Conservation (phyloP, 2,797 vertebrate genomes). For the Thalassophryne amazonica region DNA sequence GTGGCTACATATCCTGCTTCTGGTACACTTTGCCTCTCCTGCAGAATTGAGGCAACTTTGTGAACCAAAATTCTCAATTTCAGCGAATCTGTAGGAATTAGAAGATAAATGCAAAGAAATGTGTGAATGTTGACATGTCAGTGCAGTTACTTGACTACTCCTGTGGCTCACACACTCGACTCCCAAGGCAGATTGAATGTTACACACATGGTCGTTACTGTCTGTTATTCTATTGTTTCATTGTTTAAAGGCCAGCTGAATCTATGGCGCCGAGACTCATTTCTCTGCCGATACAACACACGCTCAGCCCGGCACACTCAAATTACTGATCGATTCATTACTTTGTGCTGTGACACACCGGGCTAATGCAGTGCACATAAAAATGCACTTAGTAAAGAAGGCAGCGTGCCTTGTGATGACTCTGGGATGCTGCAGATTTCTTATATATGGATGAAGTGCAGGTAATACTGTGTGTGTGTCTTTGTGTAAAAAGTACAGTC, state of each 20-base stretch:
- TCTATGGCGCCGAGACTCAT: conserved; percentile 23
- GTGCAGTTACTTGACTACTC: no score
- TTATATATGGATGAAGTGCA: conserved; percentile 13
- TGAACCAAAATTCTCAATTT: no score
- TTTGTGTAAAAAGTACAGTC: no score
- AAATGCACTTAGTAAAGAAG: conserved; percentile 28
- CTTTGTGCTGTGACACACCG: conserved; percentile 32
- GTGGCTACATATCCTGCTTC: neutral
- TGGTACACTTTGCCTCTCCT: neutral
- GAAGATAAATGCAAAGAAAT: no score
- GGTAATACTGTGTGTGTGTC: conserved; percentile 3
- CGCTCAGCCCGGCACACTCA: conserved; percentile 30
- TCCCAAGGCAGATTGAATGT: conserved; percentile 27
- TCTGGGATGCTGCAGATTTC: conserved; percentile 1
- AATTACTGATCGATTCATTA: conserved; percentile 39
- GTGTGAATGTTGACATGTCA: no score
- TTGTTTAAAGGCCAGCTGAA: conserved; percentile 47
- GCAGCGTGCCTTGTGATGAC: conserved; percentile 13
- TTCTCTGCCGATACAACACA: conserved; percentile 39
- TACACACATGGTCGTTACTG: conserved; percentile 44
- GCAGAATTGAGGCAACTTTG: neutral
- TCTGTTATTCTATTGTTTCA: conserved; percentile 42
- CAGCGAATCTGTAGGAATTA: no score
- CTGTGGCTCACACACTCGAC: conserved; percentile 30
- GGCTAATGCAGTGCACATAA: conserved; percentile 37